Evolutionary conservation across 2,888 invertebrate species (phyloP).

Genomic region (Thereva nobilitata): DNA sequence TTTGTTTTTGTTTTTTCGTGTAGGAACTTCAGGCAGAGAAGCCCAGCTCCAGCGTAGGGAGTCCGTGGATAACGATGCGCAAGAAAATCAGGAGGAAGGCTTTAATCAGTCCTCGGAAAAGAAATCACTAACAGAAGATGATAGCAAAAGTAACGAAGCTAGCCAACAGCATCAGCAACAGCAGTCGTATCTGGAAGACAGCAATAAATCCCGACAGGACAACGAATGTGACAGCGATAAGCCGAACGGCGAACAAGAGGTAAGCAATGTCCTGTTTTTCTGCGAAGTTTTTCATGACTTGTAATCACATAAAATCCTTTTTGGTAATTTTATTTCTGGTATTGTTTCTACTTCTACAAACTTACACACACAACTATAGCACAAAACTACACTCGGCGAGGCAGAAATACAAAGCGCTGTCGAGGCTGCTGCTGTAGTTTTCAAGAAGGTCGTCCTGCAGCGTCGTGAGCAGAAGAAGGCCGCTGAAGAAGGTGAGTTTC

Average conservation of each 20-base stretch:
- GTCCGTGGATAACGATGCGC: slow-evolving; percentile 10
- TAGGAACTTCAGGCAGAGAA: neutral
- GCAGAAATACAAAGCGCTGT: slow-evolving; percentile 58
- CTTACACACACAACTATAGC: slow-evolving; percentile 42
- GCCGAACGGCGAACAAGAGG: slow-evolving; percentile 6
- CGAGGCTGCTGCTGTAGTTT: slow-evolving; percentile 57
- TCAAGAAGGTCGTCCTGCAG: slow-evolving; percentile 57
- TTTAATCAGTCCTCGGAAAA: slow-evolving; percentile 8
- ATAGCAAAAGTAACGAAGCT: neutral
- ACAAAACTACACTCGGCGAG: slow-evolving; percentile 56
- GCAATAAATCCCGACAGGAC: slow-evolving; percentile 37
- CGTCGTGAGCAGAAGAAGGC: slow-evolving; percentile 53
- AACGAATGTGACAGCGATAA: slow-evolving; percentile 9
- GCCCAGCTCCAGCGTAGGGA: slow-evolving; percentile 11
- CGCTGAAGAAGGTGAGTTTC: slow-evolving; percentile 55
- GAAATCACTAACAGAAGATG: slow-evolving; percentile 6
- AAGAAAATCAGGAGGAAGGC: slow-evolving; percentile 15
- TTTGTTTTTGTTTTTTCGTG: neutral
- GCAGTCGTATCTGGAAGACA: slow-evolving; percentile 19
- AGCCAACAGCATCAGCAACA: slow-evolving; percentile 6
- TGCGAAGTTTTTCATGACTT: no score
- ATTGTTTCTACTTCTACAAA: no score
- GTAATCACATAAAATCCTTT: no score
- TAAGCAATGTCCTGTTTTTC: neutral
- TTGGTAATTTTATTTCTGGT: no score